These are phyloP conservation scores for Knipowitschia caucasica DNA, from an alignment of 2,797 vertebrate species.

Conservation along the genomic window DNA sequence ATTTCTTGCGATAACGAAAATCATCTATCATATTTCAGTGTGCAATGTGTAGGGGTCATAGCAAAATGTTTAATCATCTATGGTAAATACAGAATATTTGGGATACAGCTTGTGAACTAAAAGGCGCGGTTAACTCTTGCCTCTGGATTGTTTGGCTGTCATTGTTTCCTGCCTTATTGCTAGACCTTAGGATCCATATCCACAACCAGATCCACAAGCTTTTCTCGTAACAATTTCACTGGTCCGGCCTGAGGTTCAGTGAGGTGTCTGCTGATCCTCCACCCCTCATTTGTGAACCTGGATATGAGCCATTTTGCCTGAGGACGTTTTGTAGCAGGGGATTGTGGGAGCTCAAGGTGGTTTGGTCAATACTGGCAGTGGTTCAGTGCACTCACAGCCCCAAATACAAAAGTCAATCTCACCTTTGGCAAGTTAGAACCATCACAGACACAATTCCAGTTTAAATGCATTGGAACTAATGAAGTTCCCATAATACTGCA, in stretches of 20 bases:
- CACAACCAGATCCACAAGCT: background rate
- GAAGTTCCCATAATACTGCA: background rate
- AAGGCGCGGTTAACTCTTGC: no score
- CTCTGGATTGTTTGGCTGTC: no score
- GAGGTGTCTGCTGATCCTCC: constrained; percentile 12
- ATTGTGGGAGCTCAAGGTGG: constrained; percentile 34
- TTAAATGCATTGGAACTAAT: background rate
- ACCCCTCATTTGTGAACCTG: constrained; percentile 23
- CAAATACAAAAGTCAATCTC: background rate
- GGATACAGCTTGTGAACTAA: no score
- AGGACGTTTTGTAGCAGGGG: constrained; percentile 20
- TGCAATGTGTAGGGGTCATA: no score
- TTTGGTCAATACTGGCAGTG: constrained; percentile 19
- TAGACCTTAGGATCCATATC: background rate
- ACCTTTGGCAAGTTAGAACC: constrained; percentile 10
- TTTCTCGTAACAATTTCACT: no score
- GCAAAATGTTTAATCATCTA: no score
- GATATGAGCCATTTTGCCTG: constrained; percentile 13
- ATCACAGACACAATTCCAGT: background rate
- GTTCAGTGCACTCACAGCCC: background rate
- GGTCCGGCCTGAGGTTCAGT: background rate
- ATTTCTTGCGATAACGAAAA: no score
- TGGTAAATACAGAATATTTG: no score
- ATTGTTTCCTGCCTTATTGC: no score
- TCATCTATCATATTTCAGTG: no score